Evolutionary conservation across 2,888 invertebrate species (phyloP).

Genomic region (Leptodirus hochenwartii): DNA sequence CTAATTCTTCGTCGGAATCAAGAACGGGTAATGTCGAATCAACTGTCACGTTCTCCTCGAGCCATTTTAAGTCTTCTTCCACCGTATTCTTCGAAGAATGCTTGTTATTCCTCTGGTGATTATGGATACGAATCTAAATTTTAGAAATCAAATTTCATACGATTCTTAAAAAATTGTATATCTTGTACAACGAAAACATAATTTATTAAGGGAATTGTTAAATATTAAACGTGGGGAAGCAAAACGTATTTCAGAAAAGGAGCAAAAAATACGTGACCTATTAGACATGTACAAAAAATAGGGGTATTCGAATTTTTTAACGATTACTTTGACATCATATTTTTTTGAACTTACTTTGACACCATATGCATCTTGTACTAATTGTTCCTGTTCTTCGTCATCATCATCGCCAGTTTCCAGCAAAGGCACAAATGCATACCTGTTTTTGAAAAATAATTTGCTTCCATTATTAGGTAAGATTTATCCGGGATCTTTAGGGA

Average conservation of each 20-base stretch:
- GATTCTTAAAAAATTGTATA: not conserved
- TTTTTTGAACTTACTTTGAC: slow-evolving; percentile 46
- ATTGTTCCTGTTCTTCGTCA: slow-evolving; percentile 66
- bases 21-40: slow-evolving; percentile 52
- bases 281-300: too few species aligned
- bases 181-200: not conserved
- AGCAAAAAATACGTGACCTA: too few species aligned
- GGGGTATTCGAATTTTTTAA: too few species aligned
- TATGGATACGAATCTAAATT: slow-evolving; percentile 24
- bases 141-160: not conserved
- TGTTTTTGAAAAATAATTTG: too few species aligned
- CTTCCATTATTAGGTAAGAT: too few species aligned
- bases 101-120: slow-evolving; percentile 19
- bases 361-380: slow-evolving; percentile 74
- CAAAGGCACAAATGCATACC: slow-evolving; percentile 85
- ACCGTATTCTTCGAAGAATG: slow-evolving; percentile 32
- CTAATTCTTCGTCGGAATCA: slow-evolving; percentile 67
- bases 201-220: too few species aligned
- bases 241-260: too few species aligned
- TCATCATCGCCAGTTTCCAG: slow-evolving; percentile 60
- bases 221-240: too few species aligned
- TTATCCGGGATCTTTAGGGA: too few species aligned
- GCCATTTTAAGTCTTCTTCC: slow-evolving; percentile 76
- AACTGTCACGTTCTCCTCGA: slow-evolving; percentile 78
- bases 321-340: slow-evolving; percentile 12